Evolutionary conservation across 2,797 vertebrate species (phyloP).

Genomic region (Enteromius trimaculatus): DNA sequence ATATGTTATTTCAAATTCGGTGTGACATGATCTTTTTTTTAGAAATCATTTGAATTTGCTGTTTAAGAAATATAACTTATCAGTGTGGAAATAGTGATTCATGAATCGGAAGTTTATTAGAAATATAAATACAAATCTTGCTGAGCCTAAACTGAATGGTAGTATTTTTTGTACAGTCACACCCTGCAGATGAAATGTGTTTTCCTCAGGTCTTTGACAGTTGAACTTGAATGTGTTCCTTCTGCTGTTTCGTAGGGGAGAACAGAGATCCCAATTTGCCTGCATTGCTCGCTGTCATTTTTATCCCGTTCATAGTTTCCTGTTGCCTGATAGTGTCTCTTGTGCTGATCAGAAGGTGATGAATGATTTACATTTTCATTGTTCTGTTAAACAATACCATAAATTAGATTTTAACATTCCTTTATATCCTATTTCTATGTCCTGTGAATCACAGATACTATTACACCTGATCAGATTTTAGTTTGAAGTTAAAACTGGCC

Average conservation of each 20-base stretch:
- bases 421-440: not conserved
- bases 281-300: conserved; percentile 10
- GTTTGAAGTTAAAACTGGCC: not conserved
- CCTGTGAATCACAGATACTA: not conserved
- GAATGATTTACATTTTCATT: not conserved
- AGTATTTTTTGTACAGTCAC: no score
- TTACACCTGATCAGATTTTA: not conserved
- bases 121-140: not conserved
- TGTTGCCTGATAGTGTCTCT: conserved; percentile 19
- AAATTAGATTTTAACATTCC: not conserved
- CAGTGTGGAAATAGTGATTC: not conserved
- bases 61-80: not conserved
- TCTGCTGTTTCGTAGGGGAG: conserved; percentile 3
- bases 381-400: not conserved
- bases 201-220: not conserved
- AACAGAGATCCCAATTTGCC: not conserved
- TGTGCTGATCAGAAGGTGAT: conserved; percentile 33
- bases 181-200: not conserved
- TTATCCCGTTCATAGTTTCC: conserved; percentile 27
- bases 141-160: not conserved
- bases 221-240: not conserved
- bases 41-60: not conserved
- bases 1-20: no score
- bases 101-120: not conserved
- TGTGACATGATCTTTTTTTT: not conserved